phyloP scores from a whole-genome alignment of 1,140 invertebrate species.

The Lysiphlebus fabarum region DNA sequence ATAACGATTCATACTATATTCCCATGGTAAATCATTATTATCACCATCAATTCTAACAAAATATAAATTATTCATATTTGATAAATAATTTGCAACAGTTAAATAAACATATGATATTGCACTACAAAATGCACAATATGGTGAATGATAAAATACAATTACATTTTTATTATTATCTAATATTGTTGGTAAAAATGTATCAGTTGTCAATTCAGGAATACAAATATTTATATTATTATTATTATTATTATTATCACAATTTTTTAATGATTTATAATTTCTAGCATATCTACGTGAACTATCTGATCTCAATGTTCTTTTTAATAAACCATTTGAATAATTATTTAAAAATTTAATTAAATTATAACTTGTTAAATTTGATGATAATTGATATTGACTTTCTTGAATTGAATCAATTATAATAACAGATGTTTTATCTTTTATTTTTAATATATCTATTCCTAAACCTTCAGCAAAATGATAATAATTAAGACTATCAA shows the following conservation, averaged over 20 bases:
- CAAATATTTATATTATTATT: conserved; percentile 40
- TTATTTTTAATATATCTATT: conserved; percentile 60
- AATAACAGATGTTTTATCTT: conserved; percentile 66
- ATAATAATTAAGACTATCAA: conserved; percentile 68
- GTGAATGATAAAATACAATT: conserved; percentile 67
- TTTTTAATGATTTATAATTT: conserved; percentile 33
- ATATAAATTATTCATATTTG: conserved; percentile 55
- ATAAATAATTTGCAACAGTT: conserved; percentile 63
- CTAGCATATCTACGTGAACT: conserved; percentile 33
- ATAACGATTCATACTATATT: conserved; percentile 71
- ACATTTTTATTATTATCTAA: conserved; percentile 61
- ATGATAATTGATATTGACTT: conserved; percentile 64
- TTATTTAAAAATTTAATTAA: conserved; percentile 65
- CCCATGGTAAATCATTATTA: conserved; percentile 77
- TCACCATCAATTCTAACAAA: conserved; percentile 76
- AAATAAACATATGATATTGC: conserved; percentile 65
- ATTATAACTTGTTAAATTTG: conserved; percentile 57
- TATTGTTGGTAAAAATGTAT: conserved; percentile 54
- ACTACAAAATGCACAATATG: conserved; percentile 72
- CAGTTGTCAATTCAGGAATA: conserved; percentile 59
- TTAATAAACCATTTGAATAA: conserved; percentile 60
- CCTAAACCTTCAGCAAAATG: conserved; percentile 73
- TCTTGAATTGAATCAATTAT: conserved; percentile 73
- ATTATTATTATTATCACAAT: conserved; percentile 29
- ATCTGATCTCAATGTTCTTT: conserved; percentile 54